Evolutionary conservation across 2,888 invertebrate species (phyloP).

Genomic region (Aspidiotus rigidus): DNA sequence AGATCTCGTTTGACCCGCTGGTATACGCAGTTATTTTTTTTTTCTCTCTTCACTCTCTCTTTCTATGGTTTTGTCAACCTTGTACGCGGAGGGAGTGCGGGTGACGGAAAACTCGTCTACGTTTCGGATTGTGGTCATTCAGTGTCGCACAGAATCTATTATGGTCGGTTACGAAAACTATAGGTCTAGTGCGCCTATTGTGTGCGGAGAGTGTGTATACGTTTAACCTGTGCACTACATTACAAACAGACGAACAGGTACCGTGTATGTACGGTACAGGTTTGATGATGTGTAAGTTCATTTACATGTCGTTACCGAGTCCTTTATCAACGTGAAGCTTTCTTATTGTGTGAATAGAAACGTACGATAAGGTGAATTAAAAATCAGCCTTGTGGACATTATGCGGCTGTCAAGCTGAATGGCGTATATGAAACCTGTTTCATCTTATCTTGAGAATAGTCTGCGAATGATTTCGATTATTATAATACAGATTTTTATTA

Average conservation of each 20-base stretch:
- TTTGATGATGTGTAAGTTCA: constrained; percentile 11
- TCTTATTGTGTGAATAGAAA: background rate
- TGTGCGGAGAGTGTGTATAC: too few species aligned
- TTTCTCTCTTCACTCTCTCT: background rate
- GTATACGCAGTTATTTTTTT: background rate
- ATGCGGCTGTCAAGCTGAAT: too few species aligned
- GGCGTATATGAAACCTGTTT: too few species aligned
- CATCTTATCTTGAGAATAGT: too few species aligned
- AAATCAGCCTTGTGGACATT: too few species aligned
- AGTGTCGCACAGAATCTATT: constrained; percentile 8
- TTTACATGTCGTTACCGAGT: constrained; percentile 5
- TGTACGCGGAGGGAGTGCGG: background rate
- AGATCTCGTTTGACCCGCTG: constrained; percentile 8
- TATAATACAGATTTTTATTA: too few species aligned
- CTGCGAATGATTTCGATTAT: too few species aligned
- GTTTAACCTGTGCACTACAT: background rate
- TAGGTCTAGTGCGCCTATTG: background rate
- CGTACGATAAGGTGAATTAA: too few species aligned
- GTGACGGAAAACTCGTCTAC: constrained; percentile 14
- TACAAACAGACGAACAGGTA: background rate
- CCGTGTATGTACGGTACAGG: background rate
- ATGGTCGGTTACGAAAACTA: background rate
- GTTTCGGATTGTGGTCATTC: constrained; percentile 29
- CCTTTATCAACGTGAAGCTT: background rate
- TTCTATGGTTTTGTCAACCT: constrained; percentile 7